These are phyloP conservation scores for Arenaria interpres DNA, from an alignment of 2,113 vertebrate genomes.

Conservation along the genomic window DNA sequence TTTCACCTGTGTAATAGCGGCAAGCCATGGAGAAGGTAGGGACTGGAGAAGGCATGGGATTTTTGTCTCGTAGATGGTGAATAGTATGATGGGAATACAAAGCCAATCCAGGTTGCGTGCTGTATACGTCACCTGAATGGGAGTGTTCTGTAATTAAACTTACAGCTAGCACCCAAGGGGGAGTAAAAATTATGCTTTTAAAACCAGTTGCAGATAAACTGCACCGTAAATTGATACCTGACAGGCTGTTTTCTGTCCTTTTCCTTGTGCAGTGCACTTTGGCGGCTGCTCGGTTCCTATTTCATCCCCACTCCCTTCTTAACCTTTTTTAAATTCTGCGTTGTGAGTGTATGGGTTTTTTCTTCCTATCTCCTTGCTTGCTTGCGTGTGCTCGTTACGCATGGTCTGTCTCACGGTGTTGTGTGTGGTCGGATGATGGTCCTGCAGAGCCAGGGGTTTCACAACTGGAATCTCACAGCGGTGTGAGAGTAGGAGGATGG, in stretches of 20 bases:
- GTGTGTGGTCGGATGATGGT: not conserved
- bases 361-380: not conserved
- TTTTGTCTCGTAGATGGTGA: not conserved
- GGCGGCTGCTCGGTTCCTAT: not conserved
- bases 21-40: not conserved
- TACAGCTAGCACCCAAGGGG: not conserved
- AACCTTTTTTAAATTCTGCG: not conserved
- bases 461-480: not conserved
- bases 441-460: not conserved
- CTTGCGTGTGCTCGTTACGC: fast-evolving
- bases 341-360: fast-evolving
- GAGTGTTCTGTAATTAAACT: not conserved
- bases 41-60: not conserved
- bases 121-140: not conserved
- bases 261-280: not conserved
- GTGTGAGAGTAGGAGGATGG: not conserved
- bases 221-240: not conserved
- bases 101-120: not conserved
- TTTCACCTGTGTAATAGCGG: not conserved
- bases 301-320: not conserved
- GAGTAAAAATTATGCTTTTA: not conserved
- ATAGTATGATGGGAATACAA: not conserved
- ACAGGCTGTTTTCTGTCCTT: not conserved
- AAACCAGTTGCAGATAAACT: not conserved
- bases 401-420: not conserved